Percentiles rank a stretch among this genome's conserved stretches.
Evolutionary conservation across 2,113 vertebrate species (phyloP).

Genomic region (Junco hyemalis): DNA sequence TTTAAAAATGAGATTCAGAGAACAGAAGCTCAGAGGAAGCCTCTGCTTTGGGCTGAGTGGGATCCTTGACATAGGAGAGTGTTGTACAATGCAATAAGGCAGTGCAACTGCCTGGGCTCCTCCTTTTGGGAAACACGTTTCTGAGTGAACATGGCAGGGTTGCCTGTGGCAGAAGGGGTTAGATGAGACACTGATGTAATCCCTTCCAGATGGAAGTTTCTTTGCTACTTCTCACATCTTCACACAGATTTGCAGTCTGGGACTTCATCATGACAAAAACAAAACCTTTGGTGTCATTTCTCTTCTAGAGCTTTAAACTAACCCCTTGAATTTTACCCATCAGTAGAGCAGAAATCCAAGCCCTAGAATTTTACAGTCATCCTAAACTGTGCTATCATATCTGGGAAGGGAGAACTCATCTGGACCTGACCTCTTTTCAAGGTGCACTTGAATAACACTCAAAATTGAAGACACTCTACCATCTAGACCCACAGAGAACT

Average conservation of each 20-base stretch:
- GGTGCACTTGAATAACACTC: neutral
- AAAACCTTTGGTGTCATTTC: neutral
- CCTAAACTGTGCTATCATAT: neutral
- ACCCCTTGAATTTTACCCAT: neutral
- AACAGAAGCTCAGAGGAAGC: neutral
- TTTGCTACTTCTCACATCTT: neutral
- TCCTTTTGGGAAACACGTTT: neutral
- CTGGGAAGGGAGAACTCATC: neutral
- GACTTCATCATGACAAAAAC: neutral
- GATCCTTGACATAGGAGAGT: rapidly evolving
- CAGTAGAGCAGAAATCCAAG: neutral
- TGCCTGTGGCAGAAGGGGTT: neutral
- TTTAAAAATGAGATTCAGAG: neutral
- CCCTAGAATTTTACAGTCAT: neutral
- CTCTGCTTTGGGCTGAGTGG: neutral
- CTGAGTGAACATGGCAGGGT: neutral
- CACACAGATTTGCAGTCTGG: neutral
- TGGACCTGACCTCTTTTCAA: neutral
- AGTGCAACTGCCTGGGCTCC: neutral
- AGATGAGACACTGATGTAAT: neutral
- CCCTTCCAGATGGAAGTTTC: neutral
- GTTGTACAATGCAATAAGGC: neutral
- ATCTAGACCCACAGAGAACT: neutral
- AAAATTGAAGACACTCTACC: neutral
- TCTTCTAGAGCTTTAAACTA: neutral